Base-by-base conservation (phyloP, 1,140 invertebrate species). In the Platorchestia sp. region DNA sequence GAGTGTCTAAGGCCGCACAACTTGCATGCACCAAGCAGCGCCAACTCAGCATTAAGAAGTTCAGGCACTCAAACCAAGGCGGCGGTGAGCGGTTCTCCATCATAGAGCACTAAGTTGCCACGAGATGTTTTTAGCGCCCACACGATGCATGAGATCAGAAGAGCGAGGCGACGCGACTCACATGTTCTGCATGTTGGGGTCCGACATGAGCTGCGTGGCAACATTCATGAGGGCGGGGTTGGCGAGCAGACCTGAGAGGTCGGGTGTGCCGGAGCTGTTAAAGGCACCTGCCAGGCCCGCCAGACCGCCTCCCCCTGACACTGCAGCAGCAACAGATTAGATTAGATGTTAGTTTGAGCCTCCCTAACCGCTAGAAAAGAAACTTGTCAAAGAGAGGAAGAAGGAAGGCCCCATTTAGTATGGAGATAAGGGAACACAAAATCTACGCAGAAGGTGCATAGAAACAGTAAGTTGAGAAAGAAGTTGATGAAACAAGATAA, bases 161-260 rank as follows among this genome's bases (percentile, higher is more conserved):
- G 59, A 1, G 36, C 27, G n/a, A 89, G n/a, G 87, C 22, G 6
- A 93, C 10, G 19, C 89, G 7, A 90, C 87, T 93, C 45, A 98
- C 97, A 98, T 97, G 97, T 98, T 98, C 97, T 98, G 98, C 98
- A 99, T 98, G 75, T 97, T 97, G 0, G 98, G 98, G 97, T 99
- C 98, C 14, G 98, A 97, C 90, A 99, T 97, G 98, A 99, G 98
- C 97, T 98, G 98, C 59, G 98, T 98, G 0, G 98, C 98, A 97
- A 99, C 98, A 96, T 98, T 98, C 96, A 98, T 97, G 36, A 99
- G 97, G 36, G 98, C 97, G 5, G 98, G 98, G 97, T 99, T 98
- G 96, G 97, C 98, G 42, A 99, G 97, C 10, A 96, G 90, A 53
- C 96, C 97, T 27, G 45, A 95, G 51, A 96, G 95, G 75, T 96